Conservation (phyloP, 2,113 vertebrate species). For the Sapajus apella region DNA sequence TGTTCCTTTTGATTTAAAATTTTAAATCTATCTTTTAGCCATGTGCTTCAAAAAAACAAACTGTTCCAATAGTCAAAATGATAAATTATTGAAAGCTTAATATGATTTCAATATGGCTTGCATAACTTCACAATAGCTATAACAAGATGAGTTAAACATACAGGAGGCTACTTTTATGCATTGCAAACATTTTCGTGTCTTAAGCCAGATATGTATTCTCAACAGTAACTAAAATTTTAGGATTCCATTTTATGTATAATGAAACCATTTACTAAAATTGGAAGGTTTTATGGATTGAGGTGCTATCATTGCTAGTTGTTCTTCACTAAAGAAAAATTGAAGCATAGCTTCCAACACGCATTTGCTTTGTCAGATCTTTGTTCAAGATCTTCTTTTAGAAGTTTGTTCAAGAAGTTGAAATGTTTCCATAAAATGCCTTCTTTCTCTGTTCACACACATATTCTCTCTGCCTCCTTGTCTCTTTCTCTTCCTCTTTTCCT, state of each 20-base stretch:
- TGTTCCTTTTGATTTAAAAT: constrained; percentile 11
- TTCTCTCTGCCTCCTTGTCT: background rate
- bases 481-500: background rate
- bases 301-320: background rate
- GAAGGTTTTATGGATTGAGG: background rate
- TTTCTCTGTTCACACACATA: background rate
- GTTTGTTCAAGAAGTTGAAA: background rate
- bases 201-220: background rate
- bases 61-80: background rate
- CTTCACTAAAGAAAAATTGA: background rate
- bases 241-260: background rate
- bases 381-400: background rate
- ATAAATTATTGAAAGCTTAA: background rate
- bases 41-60: background rate
- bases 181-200: background rate
- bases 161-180: background rate
- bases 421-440: background rate
- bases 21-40: constrained; percentile 12
- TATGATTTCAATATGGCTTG: background rate
- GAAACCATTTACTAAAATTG: background rate
- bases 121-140: background rate
- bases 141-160: constrained; percentile 8
- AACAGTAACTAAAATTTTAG: background rate
- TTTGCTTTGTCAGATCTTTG: background rate
- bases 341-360: background rate